phyloP scores from a whole-genome alignment of 2,888 invertebrate species.

The Cheilosia soror region DNA sequence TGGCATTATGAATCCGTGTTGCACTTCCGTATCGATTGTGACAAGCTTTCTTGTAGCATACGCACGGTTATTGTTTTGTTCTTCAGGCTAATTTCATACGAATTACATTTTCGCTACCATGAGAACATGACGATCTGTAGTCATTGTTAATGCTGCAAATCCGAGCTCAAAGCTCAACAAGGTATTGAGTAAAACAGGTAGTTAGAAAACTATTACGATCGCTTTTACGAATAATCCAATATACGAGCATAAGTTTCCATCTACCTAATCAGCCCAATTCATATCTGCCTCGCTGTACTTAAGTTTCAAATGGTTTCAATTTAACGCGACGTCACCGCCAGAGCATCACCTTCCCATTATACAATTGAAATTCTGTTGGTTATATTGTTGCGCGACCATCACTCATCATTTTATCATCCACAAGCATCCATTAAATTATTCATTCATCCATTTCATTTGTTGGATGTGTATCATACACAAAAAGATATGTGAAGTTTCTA shows the following conservation, averaged over 20 bases:
- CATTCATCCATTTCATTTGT: constrained; percentile 54
- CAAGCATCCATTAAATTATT: constrained; percentile 34
- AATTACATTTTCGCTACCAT: too few relatives aligned
- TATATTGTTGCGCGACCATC: constrained; percentile 35
- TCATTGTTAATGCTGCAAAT: too few relatives aligned
- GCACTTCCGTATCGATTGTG: too few relatives aligned
- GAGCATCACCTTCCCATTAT: constrained; percentile 2
- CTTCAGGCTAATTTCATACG: too few relatives aligned
- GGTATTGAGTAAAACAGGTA: too few relatives aligned
- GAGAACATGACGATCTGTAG: too few relatives aligned
- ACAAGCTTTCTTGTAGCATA: too few relatives aligned
- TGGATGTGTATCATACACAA: constrained; percentile 70
- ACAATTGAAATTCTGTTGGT: constrained; percentile 38
- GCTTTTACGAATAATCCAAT: not conserved
- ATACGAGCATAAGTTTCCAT: not conserved
- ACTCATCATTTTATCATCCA: constrained; percentile 28
- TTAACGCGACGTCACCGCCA: not conserved
- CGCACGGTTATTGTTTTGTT: too few relatives aligned
- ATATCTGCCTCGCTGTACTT: not conserved
- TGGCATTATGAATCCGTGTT: too few relatives aligned
- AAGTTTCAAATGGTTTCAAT: constrained; percentile 19
- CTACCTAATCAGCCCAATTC: not conserved
- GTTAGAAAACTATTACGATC: too few relatives aligned
- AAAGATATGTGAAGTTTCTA: constrained; percentile 64
- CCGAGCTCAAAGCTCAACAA: too few relatives aligned